A percentile compares a stretch with the other conserved stretches of the same genome.
Conservation (phyloP, 2,888 invertebrate species). For the Brenthis daphne region DNA sequence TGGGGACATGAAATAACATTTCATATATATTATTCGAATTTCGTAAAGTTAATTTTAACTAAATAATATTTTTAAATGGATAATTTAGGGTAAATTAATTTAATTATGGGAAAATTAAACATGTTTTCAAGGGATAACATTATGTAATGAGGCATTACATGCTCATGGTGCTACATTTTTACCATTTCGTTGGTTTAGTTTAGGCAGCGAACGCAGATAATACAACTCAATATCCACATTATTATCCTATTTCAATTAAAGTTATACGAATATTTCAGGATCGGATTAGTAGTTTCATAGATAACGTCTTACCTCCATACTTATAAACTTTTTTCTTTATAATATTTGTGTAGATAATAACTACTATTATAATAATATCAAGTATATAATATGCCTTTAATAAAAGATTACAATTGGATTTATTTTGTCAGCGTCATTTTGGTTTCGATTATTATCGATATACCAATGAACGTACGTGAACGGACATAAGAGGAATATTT, state of each 20-base stretch:
- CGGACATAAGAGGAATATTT: slow-evolving; percentile 40
- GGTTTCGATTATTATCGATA: slow-evolving; percentile 36
- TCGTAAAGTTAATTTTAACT: slow-evolving; percentile 11
- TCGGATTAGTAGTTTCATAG: background rate
- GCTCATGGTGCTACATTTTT: too few species aligned
- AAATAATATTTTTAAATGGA: too few species aligned
- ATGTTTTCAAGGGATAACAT: too few species aligned
- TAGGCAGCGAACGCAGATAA: too few species aligned
- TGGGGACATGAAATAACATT: slow-evolving; percentile 14
- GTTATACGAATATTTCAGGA: background rate
- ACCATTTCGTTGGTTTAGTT: too few species aligned
- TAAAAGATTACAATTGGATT: slow-evolving; percentile 29
- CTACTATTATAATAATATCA: too few species aligned
- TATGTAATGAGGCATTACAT: too few species aligned
- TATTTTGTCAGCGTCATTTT: slow-evolving; percentile 28
- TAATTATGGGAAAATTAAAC: too few species aligned
- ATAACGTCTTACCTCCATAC: background rate
- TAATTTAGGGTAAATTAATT: too few species aligned
- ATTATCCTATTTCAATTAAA: background rate
- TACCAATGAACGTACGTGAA: slow-evolving; percentile 42
- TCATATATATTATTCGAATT: slow-evolving; percentile 21
- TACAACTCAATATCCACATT: too few species aligned
- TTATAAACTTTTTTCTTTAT: background rate
- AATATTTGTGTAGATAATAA: too few species aligned
- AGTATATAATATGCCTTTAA: background rate